Evolutionary conservation across 2,797 vertebrate species (phyloP), one percentile per base, ranked within the genome.

Genomic region (Silurus lanzhouensis): DNA sequence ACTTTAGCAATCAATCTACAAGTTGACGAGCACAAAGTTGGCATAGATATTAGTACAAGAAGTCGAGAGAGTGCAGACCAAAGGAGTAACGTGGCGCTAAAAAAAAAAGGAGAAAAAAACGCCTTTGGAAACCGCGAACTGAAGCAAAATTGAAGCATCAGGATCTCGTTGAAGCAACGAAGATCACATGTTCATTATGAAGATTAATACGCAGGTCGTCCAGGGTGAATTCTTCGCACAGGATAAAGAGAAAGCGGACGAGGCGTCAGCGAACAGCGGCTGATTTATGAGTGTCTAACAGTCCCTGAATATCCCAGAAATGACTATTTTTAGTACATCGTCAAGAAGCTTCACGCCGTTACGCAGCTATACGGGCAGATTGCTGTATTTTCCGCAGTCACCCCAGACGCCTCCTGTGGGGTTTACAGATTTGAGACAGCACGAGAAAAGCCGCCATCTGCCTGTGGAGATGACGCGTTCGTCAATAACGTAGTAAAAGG

Each of bases 401-500:
- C 89, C 90, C 93, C 92, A 93, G 92, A 93, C 87, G 89, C 91
- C 91, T 90, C 94, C 91, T 90, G 87, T 90, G 90, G 94, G 91
- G 90, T 94, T 94, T 93, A 95, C 91, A 92, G 92, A 93, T 96
- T 93, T 90, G 93, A 92, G 91, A 92, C 88, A 89, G 90, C 90
- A 91, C 92, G 90, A 89, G 88, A 91, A 94, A 94, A 93, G 93
- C 93, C 92, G 92, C 89, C 90, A 94, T 93, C 92, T 91, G 84
- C 94, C 91, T 93, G 94, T 90, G 93, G 91, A 91, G 90, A 93
- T 91, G 94, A 94, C 92, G 92, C 92, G 8, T 94, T 92, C 93
- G 93, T 95, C 93, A 95, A 93, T 95, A 94, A 92, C 94, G 92
- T 93, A 90, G 94, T 95, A 96, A 93, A 94, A 91, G 91, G 86